These are phyloP conservation scores for Metacarcinus magister DNA, from an alignment of 2,888 invertebrate species.

Conservation along the genomic window DNA sequence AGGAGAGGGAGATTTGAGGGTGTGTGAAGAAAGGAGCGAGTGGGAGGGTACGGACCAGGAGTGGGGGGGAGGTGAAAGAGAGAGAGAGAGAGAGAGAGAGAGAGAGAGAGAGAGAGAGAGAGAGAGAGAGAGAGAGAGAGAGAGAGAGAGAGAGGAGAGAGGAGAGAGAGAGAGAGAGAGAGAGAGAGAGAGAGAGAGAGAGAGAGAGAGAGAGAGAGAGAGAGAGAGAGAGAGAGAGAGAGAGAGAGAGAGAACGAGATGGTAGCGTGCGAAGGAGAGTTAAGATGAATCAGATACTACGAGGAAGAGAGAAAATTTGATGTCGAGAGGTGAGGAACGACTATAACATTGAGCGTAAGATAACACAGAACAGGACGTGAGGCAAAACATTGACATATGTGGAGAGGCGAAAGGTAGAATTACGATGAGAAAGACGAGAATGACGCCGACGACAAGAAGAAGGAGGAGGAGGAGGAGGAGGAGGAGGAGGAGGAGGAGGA, in stretches of 20 bases:
- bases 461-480: not conserved
- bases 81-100: not conserved
- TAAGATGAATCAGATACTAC: not conserved
- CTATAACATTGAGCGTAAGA: not conserved
- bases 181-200: conserved; percentile 37
- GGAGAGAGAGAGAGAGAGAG: conserved; percentile 52
- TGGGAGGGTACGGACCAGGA: not conserved
- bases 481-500: not conserved
- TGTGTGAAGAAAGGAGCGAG: conserved; percentile 5
- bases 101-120: conserved; percentile 32
- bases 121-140: not conserved
- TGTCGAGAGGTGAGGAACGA: not conserved
- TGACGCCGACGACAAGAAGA: not conserved
- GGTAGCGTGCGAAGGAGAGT: not conserved
- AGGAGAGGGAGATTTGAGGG: not conserved
- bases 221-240: conserved; percentile 52
- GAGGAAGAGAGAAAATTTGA: conserved; percentile 11
- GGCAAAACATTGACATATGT: conserved; percentile 13
- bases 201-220: conserved; percentile 35
- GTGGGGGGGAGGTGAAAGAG: not conserved
- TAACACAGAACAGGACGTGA: conserved; percentile 23
- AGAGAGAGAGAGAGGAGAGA: conserved; percentile 39
- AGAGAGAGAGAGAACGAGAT: conserved; percentile 50
- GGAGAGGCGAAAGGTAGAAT: not conserved
- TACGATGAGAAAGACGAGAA: not conserved